Evolutionary conservation across 1,140 invertebrate genomes (phyloP).

Genomic region (Aphaenogaster floridana): DNA sequence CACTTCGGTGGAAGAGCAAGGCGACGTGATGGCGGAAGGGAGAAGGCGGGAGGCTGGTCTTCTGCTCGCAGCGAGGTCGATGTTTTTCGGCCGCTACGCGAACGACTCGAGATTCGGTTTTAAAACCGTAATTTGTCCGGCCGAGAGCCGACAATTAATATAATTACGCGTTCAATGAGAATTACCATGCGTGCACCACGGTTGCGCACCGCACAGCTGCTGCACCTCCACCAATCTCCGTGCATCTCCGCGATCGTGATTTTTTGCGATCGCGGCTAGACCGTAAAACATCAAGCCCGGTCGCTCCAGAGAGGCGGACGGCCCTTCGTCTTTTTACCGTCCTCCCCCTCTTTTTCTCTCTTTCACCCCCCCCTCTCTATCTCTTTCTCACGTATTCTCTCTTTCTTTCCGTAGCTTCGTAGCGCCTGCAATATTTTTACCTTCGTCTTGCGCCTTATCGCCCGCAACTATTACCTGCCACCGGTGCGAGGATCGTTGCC

Average conservation of each 20-base stretch:
- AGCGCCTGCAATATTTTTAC: slow-evolving; percentile 17
- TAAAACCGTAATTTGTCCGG: slow-evolving; percentile 78
- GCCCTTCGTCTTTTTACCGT: slow-evolving; percentile 32
- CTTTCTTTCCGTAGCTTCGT: not conserved
- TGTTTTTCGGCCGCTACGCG: slow-evolving; percentile 51
- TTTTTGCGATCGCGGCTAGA: slow-evolving; percentile 67
- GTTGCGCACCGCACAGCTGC: slow-evolving; percentile 29
- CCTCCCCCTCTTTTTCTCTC: not conserved
- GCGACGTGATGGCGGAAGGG: not conserved
- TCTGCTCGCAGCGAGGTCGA: not conserved
- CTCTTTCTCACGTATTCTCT: slow-evolving; percentile 25
- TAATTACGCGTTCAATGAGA: slow-evolving; percentile 77
- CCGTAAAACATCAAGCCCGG: slow-evolving; percentile 59
- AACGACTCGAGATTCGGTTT: slow-evolving; percentile 55
- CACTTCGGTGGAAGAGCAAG: slow-evolving; percentile 12
- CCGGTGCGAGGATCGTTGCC: slow-evolving; percentile 37
- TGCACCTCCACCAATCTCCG: not conserved
- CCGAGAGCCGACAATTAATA: slow-evolving; percentile 73
- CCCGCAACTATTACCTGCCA: slow-evolving; percentile 64
- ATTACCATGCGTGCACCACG: slow-evolving; percentile 69
- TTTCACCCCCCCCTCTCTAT: not conserved
- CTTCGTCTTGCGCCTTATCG: slow-evolving; percentile 30
- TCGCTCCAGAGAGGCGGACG: slow-evolving; percentile 39
- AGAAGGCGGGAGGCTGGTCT: not conserved
- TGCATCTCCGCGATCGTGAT: slow-evolving; percentile 60